Evolutionary conservation across 2,888 invertebrate genomes (phyloP).

Genomic region (Metopia argyrocephala): DNA sequence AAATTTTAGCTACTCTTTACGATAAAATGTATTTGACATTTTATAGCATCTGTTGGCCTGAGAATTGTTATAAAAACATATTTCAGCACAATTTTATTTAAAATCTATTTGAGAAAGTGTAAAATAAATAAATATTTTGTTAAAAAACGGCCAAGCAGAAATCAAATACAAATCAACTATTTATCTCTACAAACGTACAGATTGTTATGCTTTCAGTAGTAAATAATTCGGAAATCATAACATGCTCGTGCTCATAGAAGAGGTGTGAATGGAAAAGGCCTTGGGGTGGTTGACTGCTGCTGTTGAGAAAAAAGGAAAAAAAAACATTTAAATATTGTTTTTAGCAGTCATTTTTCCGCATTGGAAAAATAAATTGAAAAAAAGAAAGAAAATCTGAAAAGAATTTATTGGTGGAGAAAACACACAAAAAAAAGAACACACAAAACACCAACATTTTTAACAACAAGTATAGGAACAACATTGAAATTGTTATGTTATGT

Average conservation of each 20-base stretch:
- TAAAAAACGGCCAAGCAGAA: no score
- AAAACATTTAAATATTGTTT: background rate
- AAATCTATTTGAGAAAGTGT: no score
- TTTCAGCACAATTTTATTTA: no score
- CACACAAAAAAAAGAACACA: no score
- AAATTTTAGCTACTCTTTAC: no score
- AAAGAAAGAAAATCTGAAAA: background rate
- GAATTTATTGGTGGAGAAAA: background rate
- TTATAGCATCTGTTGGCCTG: no score
- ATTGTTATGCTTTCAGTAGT: background rate
- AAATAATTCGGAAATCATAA: background rate
- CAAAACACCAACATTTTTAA: background rate
- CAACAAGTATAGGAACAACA: background rate
- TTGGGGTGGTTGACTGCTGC: background rate
- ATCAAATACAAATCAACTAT: no score
- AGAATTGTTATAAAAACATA: no score
- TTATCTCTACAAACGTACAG: background rate
- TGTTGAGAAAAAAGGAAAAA: background rate
- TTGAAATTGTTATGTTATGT: slow-evolving; percentile 40
- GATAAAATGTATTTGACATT: no score
- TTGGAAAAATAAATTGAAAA: background rate
- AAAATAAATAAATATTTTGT: no score
- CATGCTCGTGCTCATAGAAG: background rate
- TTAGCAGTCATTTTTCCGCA: background rate
- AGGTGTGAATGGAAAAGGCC: background rate